Conservation (phyloP, 2,113 vertebrate species). For the Pogona vitticeps region DNA sequence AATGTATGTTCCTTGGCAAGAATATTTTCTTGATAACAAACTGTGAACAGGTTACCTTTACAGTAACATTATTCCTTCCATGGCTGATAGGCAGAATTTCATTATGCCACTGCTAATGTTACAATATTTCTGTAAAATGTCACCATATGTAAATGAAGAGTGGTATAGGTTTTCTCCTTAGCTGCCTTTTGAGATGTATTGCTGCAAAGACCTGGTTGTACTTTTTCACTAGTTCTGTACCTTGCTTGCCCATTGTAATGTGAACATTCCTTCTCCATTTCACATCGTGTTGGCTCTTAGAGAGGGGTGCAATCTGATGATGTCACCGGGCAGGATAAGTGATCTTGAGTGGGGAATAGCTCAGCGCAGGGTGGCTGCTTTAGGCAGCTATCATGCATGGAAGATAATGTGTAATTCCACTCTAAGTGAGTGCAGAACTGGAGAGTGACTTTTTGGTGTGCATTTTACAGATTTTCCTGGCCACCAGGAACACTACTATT, state of each 20-base stretch:
- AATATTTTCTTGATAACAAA: conserved; percentile 91
- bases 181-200: conserved; percentile 89
- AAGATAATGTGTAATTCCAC: background rate
- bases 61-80: conserved; percentile 98
- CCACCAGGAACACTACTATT: no score
- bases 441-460: no score
- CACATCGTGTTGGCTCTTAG: background rate
- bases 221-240: conserved; percentile 24
- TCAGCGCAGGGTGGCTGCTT: background rate
- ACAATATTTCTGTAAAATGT: conserved; percentile 99
- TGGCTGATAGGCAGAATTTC: conserved; percentile 96
- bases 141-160: conserved; percentile 96
- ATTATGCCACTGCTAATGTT: conserved; percentile 95
- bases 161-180: conserved; percentile 83
- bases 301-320: background rate
- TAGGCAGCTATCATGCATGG: background rate
- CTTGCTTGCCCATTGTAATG: conserved; percentile 15
- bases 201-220: conserved; percentile 24
- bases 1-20: conserved; percentile 85
- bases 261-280: no score
- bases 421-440: background rate
- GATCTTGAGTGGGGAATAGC: background rate
- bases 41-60: conserved; percentile 97
- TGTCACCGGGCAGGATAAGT: background rate
- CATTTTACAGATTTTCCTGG: no score